These are phyloP conservation scores for Sinocyclocheilus rhinocerous DNA, from an alignment of 2,113 vertebrate genomes.

Conservation along the genomic window DNA sequence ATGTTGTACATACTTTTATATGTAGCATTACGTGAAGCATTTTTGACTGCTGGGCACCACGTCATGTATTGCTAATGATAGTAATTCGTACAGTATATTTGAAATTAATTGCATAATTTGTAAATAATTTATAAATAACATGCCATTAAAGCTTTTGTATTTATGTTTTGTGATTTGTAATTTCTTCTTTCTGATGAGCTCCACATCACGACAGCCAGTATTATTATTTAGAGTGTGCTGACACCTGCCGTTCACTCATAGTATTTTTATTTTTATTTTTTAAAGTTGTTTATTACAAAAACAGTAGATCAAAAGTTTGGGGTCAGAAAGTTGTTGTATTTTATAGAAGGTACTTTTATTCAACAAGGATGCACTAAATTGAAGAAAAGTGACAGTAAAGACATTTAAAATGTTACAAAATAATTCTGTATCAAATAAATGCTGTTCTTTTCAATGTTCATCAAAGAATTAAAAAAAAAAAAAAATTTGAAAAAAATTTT, in stretches of 20 bases:
- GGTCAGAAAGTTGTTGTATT: not conserved
- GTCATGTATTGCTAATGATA: conserved; percentile 1
- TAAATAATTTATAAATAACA: conserved; percentile 4
- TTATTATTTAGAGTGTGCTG: not conserved
- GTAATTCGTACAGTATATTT: not conserved
- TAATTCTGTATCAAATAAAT: too few relatives aligned
- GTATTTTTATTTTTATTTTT: not conserved
- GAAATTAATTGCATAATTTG: not conserved
- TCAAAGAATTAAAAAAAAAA: too few relatives aligned
- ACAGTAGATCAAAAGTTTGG: not conserved
- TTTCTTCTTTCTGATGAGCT: not conserved
- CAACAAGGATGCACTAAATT: too few relatives aligned
- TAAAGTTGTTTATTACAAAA: not conserved
- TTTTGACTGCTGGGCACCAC: not conserved
- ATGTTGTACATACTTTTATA: not conserved
- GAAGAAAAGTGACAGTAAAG: too few relatives aligned
- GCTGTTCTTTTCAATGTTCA: too few relatives aligned
- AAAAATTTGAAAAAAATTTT: too few relatives aligned
- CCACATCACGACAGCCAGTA: not conserved
- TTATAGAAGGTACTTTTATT: not conserved
- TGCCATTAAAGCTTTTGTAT: conserved; percentile 17
- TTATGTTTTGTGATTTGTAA: not conserved
- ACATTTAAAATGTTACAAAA: too few relatives aligned
- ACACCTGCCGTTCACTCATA: not conserved
- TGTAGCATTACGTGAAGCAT: not conserved